Conservation (phyloP, 2,888 invertebrate species). For the Sarcophaga rosellei region DNA sequence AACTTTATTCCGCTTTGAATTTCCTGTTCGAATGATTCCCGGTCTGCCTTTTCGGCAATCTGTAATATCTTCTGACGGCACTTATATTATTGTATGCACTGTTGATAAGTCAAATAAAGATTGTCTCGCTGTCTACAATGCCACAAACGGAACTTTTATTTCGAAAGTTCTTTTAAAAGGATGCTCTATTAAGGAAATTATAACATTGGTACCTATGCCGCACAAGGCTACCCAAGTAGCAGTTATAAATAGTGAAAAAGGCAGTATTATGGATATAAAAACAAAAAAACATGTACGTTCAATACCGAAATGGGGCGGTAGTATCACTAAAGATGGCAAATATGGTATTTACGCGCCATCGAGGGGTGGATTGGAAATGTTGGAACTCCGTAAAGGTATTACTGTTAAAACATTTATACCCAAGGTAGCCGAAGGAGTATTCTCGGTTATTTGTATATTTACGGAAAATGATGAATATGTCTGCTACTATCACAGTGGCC, state of each 20-base stretch:
- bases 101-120: slow-evolving; percentile 92
- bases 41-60: slow-evolving; percentile 88
- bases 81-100: slow-evolving; percentile 89
- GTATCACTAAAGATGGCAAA: slow-evolving; percentile 92
- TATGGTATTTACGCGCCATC: slow-evolving; percentile 95
- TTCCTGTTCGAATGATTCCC: slow-evolving; percentile 87
- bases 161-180: slow-evolving; percentile 82
- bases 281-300: slow-evolving; percentile 93
- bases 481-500: slow-evolving; percentile 97
- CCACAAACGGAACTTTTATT: slow-evolving; percentile 87
- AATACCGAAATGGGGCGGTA: slow-evolving; percentile 96
- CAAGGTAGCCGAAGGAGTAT: slow-evolving; percentile 97
- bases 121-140: slow-evolving; percentile 91
- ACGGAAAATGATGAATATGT: slow-evolving; percentile 97
- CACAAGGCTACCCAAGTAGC: slow-evolving; percentile 93
- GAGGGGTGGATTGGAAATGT: slow-evolving; percentile 94
- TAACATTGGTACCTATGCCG: slow-evolving; percentile 89
- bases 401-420: slow-evolving; percentile 95
- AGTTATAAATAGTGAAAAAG: slow-evolving; percentile 94
- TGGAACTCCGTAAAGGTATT: slow-evolving; percentile 94
- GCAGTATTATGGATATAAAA: slow-evolving; percentile 93
- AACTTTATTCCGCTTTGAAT: slow-evolving; percentile 91
- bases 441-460: slow-evolving; percentile 96
- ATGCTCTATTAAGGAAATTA: slow-evolving; percentile 86
- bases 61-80: slow-evolving; percentile 91